Evolutionary conservation across 1,140 invertebrate species (phyloP), one percentile per base, ranked within the genome.

Genomic region (Cepaea nemoralis): DNA sequence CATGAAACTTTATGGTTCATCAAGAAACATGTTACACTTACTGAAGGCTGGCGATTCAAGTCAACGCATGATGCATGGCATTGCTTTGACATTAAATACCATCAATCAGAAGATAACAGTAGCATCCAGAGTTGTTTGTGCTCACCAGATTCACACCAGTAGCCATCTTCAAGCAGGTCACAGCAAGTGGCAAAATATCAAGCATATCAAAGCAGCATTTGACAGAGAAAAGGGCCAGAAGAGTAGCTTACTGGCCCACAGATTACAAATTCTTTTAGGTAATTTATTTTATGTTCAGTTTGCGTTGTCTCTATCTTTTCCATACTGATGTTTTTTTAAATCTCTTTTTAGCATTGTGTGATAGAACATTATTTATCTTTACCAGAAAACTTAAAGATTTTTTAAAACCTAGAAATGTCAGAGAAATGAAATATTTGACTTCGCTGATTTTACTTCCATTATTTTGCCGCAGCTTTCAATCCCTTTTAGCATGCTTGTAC

Each of bases 121-220:
- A 24, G 40, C 22, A 39, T 16, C n/a, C 8, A 2, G 40, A 40
- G 10, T 71, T 2, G 24, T 8, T 31, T 33, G n/a, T 42, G 24
- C 50, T 48, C 37, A 55, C 22, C 50, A 39, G 33, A 35, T 77
- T 59, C 50, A 77, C 31, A 16, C 55, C 39, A 39, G 31, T 59
- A n/a, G 45, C 42, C 12, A 1, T 33, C 35, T 35, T 10, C 63
- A 22, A n/a, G 77, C 78, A 16, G 78, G 78, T 0, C 78, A 80
- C 48, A 73, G 67, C 69, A 80, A 80, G 69, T 80, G 78, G 78
- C 45, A 48, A 0, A 80, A 80, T 39, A 80, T 80, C 37, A 80
- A 80, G 40, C 78, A 80, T 59, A 40, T 80, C 14, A 80, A 80
- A 31, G 78, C 40, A 71, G 78, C 78, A 6, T 0, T 50, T 37